phyloP scores from a whole-genome alignment of 2,797 vertebrate species.

The Sphaeramia orbicularis region DNA sequence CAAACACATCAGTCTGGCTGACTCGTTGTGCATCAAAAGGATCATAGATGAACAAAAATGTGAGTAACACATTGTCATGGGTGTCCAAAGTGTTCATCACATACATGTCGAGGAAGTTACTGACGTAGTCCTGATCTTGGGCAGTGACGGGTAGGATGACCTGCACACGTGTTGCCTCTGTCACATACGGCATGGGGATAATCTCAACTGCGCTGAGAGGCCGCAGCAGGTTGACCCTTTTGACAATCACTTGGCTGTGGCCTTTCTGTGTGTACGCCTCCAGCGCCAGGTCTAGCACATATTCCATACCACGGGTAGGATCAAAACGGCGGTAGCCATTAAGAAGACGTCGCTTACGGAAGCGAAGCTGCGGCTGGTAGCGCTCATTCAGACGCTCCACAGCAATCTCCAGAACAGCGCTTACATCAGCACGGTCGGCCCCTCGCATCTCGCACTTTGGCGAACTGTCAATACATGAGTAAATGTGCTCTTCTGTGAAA shows the following conservation, averaged over 20 bases:
- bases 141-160: constrained; percentile 92
- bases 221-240: constrained; percentile 91
- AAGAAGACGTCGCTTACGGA: constrained; percentile 91
- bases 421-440: constrained; percentile 89
- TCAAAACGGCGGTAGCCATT: constrained; percentile 97
- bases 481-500: constrained; percentile 96
- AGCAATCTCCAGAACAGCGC: constrained; percentile 89
- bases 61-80: constrained; percentile 92
- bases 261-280: constrained; percentile 95
- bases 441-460: constrained; percentile 95
- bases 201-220: constrained; percentile 95
- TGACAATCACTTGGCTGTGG: constrained; percentile 90
- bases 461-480: constrained; percentile 90
- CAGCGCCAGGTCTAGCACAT: constrained; percentile 92
- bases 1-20: constrained; percentile 91
- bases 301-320: constrained; percentile 96
- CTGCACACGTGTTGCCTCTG: constrained; percentile 95
- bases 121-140: constrained; percentile 87
- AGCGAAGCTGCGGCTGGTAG: constrained; percentile 93
- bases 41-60: constrained; percentile 94
- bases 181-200: constrained; percentile 98
- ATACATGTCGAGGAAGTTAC: constrained; percentile 94
- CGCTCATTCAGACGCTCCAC: constrained; percentile 91
- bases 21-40: constrained; percentile 91
- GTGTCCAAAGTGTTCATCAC: constrained; percentile 93